phyloP scores from a whole-genome alignment of 2,888 invertebrate species.

The Philopedon plagiatum region DNA sequence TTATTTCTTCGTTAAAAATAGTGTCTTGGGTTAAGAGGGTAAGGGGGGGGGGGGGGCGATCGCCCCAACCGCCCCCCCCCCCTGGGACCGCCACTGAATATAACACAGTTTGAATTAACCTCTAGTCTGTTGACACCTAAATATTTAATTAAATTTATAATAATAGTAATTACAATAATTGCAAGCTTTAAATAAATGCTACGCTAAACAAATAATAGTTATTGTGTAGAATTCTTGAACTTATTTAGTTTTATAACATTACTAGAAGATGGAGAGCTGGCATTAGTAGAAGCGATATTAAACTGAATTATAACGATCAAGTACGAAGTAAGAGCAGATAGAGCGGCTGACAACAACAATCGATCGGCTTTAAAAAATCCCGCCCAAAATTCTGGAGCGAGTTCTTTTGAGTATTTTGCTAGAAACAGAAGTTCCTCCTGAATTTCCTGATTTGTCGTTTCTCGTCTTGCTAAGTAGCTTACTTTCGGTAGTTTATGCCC shows the following conservation, averaged over 20 bases:
- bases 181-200: no score
- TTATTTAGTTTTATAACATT: neutral
- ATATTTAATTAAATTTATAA: no score
- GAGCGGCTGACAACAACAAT: slow-evolving; percentile 33
- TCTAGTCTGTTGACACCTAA: no score
- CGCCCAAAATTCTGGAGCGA: slow-evolving; percentile 41
- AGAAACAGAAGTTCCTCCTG: slow-evolving; percentile 38
- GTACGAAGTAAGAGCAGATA: slow-evolving; percentile 45
- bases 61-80: no score
- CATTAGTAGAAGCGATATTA: slow-evolving; percentile 9
- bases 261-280: neutral
- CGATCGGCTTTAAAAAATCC: slow-evolving; percentile 47
- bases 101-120: no score
- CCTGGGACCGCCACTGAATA: no score
- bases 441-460: slow-evolving; percentile 21
- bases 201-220: no score
- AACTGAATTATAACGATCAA: slow-evolving; percentile 49
- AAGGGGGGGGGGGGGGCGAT: no score
- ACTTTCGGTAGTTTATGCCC: slow-evolving; percentile 25
- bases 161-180: no score
- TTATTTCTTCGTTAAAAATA: no score
- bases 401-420: slow-evolving; percentile 43
- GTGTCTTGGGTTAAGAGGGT: no score
- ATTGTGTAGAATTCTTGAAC: neutral
- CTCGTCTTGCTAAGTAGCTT: slow-evolving; percentile 7